These are phyloP conservation scores for Eilema griseolum DNA, from an alignment of 2,888 invertebrate genomes.

Conservation along the genomic window DNA sequence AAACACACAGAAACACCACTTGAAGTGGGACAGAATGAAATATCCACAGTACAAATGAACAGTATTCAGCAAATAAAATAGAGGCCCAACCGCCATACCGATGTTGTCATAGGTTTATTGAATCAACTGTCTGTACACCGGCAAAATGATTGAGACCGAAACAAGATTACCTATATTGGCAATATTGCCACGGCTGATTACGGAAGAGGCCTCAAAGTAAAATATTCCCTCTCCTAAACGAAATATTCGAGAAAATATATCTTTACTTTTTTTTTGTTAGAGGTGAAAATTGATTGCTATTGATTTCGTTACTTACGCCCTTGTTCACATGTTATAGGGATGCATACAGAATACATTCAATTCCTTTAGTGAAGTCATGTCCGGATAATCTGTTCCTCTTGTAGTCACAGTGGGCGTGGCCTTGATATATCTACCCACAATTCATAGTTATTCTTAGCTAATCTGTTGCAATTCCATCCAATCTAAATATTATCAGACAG, in stretches of 20 bases:
- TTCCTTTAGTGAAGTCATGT: not conserved
- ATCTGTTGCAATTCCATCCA: too few relatives aligned
- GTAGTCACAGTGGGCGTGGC: not conserved
- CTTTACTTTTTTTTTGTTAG: slow-evolving; percentile 26
- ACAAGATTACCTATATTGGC: slow-evolving; percentile 51
- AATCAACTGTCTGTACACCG: slow-evolving; percentile 45
- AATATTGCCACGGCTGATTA: slow-evolving; percentile 53
- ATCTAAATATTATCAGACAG: too few relatives aligned
- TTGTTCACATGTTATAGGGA: not conserved
- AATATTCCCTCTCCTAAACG: slow-evolving; percentile 30
- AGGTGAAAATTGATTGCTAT: slow-evolving; percentile 34
- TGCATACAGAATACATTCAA: not conserved
- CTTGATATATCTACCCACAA: not conserved
- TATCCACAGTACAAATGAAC: slow-evolving; percentile 14
- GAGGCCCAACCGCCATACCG: slow-evolving; percentile 17
- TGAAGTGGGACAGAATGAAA: not conserved
- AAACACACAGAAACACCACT: too few relatives aligned
- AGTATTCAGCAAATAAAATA: slow-evolving; percentile 29
- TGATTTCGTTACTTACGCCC: slow-evolving; percentile 32
- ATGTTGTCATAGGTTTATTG: slow-evolving; percentile 48
- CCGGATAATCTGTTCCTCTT: not conserved
- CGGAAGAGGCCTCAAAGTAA: slow-evolving; percentile 36
- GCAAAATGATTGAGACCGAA: slow-evolving; percentile 51
- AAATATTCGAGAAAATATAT: slow-evolving; percentile 39
- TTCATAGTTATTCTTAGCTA: not conserved